These are phyloP conservation scores for Chromis chromis DNA, from an alignment of 2,797 vertebrate species.

Conservation along the genomic window DNA sequence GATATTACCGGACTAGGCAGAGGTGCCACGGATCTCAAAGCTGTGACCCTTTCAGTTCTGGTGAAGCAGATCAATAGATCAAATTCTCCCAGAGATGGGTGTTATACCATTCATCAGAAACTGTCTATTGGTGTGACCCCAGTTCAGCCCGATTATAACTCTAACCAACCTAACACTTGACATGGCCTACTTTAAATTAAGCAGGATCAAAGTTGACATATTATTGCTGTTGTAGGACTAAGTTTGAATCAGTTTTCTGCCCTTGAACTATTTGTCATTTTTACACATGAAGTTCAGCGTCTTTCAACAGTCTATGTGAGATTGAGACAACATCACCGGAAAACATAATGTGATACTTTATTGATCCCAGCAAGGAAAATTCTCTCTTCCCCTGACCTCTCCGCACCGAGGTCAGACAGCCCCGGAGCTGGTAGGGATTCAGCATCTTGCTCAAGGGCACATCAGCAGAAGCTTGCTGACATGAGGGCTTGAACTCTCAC, in stretches of 20 bases:
- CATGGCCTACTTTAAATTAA: slow-evolving; percentile 35
- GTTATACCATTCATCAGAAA: slow-evolving; percentile 69
- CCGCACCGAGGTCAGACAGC: slow-evolving; percentile 60
- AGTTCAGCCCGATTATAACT: slow-evolving; percentile 60
- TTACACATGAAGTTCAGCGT: slow-evolving; percentile 37
- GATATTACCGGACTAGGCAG: slow-evolving; percentile 67
- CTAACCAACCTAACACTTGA: slow-evolving; percentile 29
- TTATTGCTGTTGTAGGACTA: slow-evolving; percentile 29
- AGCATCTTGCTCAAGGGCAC: slow-evolving; percentile 71
- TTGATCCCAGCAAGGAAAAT: slow-evolving; percentile 68
- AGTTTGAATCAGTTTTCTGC: slow-evolving; percentile 40
- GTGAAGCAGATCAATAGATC: slow-evolving; percentile 74
- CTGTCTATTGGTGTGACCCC: slow-evolving; percentile 54
- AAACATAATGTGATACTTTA: slow-evolving; percentile 73
- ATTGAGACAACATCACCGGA: slow-evolving; percentile 55
- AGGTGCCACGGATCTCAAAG: slow-evolving; percentile 65
- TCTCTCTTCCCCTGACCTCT: slow-evolving; percentile 69
- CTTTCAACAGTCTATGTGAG: slow-evolving; percentile 44
- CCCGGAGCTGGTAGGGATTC: slow-evolving; percentile 50
- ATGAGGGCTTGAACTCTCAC: slow-evolving; percentile 66
- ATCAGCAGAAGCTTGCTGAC: slow-evolving; percentile 60
- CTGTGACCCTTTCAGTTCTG: slow-evolving; percentile 73
- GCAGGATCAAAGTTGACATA: slow-evolving; percentile 42
- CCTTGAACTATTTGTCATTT: slow-evolving; percentile 55
- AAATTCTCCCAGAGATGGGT: slow-evolving; percentile 69